Percentiles rank a stretch among this genome's conserved stretches.
Evolutionary conservation across 2,797 vertebrate species (phyloP).

Genomic region (Glyptemys insculpta): DNA sequence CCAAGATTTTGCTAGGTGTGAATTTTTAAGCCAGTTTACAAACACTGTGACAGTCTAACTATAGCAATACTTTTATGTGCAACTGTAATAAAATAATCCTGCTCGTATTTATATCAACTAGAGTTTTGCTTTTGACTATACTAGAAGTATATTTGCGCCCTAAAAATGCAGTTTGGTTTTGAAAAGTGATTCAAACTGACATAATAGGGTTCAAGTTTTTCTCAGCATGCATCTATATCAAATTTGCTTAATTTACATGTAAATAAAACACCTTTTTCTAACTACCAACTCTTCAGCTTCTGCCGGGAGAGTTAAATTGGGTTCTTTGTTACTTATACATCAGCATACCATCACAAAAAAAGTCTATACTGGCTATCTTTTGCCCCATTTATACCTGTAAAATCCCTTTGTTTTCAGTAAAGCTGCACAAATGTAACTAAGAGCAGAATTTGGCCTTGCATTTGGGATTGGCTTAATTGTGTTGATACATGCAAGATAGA

Average conservation of each 20-base stretch:
- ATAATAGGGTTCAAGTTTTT: background rate
- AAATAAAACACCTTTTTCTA: background rate
- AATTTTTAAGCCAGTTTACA: background rate
- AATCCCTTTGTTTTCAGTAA: background rate
- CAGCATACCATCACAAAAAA: background rate
- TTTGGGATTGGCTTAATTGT: background rate
- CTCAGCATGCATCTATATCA: background rate
- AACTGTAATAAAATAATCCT: background rate
- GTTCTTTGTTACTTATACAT: background rate
- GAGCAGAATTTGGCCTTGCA: background rate
- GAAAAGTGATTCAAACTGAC: background rate
- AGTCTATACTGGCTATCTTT: background rate
- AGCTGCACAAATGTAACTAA: background rate
- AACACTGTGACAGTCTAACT: background rate
- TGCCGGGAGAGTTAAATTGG: background rate
- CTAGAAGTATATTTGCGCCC: background rate
- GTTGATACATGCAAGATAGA: background rate
- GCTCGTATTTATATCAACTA: background rate
- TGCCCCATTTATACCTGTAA: background rate
- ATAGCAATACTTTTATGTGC: background rate
- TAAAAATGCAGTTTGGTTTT: constrained; percentile 39
- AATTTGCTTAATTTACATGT: background rate
- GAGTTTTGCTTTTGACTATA: background rate
- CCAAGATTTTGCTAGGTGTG: fast-evolving
- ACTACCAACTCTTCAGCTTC: background rate